These are phyloP conservation scores for Jaculus jaculus DNA, from an alignment of 2,113 vertebrate genomes.

Conservation along the genomic window DNA sequence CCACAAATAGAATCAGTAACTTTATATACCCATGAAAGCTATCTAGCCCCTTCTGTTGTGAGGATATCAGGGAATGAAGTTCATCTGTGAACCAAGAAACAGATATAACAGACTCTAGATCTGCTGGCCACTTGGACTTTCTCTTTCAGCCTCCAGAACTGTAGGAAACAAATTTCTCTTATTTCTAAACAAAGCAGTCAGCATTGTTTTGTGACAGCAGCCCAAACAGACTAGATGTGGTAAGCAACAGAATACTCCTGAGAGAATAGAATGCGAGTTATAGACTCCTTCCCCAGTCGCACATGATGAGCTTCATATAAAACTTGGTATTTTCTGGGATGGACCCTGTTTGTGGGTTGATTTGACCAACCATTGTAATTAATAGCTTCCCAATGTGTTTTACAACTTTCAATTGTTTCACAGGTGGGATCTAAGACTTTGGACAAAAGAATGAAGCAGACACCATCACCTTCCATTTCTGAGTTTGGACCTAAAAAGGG, in stretches of 20 bases:
- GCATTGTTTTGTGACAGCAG: background rate
- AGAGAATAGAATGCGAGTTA: background rate
- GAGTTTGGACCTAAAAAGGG: background rate
- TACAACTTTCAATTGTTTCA: background rate
- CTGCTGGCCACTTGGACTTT: background rate
- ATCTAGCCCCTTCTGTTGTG: background rate
- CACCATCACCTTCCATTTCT: background rate
- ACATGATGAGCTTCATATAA: background rate
- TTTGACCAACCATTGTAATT: background rate
- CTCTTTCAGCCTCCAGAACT: background rate
- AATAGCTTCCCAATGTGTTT: background rate
- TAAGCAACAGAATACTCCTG: background rate
- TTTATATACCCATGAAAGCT: background rate
- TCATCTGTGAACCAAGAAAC: background rate
- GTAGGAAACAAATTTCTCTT: background rate
- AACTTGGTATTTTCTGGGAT: background rate
- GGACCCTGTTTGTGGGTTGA: background rate
- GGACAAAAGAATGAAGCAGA: background rate
- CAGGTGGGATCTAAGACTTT: background rate
- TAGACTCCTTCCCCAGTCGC: background rate
- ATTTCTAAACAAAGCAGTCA: background rate
- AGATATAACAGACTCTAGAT: too few relatives aligned
- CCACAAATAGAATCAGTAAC: fast-evolving
- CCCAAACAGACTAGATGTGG: too few relatives aligned
- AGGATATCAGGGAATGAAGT: background rate